These are phyloP conservation scores for Pocillopora grandis DNA, from an alignment of 92 coral and sea anemone species.

Conservation along the genomic window DNA sequence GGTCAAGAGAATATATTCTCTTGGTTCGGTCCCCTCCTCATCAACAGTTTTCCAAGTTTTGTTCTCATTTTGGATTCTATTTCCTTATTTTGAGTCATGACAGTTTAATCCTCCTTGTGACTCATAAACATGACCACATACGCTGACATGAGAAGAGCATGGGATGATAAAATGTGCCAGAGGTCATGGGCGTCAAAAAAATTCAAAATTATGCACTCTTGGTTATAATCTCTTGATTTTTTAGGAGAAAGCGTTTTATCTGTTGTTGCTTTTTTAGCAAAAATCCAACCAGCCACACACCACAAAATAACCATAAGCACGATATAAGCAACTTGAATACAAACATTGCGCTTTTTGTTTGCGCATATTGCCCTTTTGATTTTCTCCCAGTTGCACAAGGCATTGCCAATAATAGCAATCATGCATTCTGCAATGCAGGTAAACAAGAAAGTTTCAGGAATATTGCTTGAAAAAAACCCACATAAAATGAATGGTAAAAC, in stretches of 20 bases:
- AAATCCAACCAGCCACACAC: conserved; percentile 55
- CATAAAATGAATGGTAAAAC: conserved; percentile 50
- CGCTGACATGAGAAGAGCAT: conserved; percentile 74
- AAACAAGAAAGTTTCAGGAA: conserved; percentile 68
- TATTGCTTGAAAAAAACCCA: conserved; percentile 18
- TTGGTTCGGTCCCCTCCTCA: no score
- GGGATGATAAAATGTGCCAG: conserved; percentile 93
- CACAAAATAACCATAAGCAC: conserved; percentile 27
- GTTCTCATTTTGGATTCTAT: no score
- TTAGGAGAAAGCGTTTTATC: conserved; percentile 62
- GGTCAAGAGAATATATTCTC: no score
- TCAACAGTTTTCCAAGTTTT: no score
- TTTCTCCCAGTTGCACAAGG: not conserved
- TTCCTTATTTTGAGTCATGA: no score
- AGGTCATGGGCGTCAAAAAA: conserved; percentile 79
- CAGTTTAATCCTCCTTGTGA: not conserved
- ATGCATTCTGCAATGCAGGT: conserved; percentile 60
- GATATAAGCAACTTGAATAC: conserved; percentile 57
- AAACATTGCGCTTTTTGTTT: conserved; percentile 9
- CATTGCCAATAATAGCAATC: conserved; percentile 54
- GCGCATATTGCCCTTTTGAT: not conserved
- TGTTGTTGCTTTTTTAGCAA: conserved; percentile 58
- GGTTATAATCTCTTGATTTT: conserved; percentile 73
- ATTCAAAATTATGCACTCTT: conserved; percentile 57
- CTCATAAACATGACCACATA: conserved; percentile 78